phyloP scores from a whole-genome alignment of 1,140 invertebrate genomes.

The Elysia chlorotica region DNA sequence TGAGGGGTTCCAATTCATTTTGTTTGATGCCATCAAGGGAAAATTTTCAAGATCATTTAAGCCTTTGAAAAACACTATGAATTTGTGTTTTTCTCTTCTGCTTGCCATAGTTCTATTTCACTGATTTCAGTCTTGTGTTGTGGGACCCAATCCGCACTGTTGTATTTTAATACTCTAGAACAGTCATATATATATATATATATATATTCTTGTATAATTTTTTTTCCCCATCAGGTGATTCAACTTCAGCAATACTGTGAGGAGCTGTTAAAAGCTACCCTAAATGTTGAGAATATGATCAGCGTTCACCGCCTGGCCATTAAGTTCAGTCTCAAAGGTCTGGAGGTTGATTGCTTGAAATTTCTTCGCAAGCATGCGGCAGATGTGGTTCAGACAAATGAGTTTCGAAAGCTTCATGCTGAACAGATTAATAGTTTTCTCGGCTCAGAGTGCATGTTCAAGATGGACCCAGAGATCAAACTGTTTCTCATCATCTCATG shows the following conservation, averaged over 20 bases:
- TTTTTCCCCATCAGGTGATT: slow-evolving; percentile 59
- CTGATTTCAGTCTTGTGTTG: not conserved
- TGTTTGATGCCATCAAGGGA: not conserved
- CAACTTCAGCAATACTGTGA: slow-evolving; percentile 72
- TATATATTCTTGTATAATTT: not conserved
- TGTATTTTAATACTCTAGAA: not conserved
- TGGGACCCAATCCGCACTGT: not conserved
- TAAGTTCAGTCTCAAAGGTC: slow-evolving; percentile 64
- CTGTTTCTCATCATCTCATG: slow-evolving; percentile 53
- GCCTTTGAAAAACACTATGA: not conserved
- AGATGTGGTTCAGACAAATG: slow-evolving; percentile 64
- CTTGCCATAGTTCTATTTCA: not conserved
- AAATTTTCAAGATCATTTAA: not conserved
- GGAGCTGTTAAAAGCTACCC: slow-evolving; percentile 69
- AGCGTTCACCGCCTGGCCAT: slow-evolving; percentile 66
- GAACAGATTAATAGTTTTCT: slow-evolving; percentile 57
- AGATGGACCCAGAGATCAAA: slow-evolving; percentile 50
- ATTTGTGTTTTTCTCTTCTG: not conserved
- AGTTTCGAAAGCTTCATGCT: slow-evolving; percentile 58
- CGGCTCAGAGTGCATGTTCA: slow-evolving; percentile 39
- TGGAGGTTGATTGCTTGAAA: slow-evolving; percentile 61
- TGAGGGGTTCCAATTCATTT: no score
- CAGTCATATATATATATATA: not conserved
- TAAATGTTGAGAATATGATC: slow-evolving; percentile 71
- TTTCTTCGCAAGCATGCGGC: slow-evolving; percentile 53